A percentile compares a stretch with the other conserved stretches of the same genome.
Conservation (phyloP, 2,113 vertebrate genomes). For the Empidonax alnorum region DNA sequence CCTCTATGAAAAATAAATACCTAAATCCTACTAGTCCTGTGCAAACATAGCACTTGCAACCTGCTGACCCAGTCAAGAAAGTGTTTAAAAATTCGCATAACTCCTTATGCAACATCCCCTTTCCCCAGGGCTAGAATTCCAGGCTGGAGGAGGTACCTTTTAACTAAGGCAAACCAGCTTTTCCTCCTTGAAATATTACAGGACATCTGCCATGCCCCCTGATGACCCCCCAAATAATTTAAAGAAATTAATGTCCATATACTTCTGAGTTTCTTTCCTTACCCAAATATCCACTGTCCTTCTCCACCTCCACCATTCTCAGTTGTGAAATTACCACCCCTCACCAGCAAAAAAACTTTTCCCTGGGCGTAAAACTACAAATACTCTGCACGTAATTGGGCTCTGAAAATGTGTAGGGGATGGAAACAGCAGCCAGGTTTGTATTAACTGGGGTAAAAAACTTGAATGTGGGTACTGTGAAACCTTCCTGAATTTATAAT, state of each 20-base stretch:
- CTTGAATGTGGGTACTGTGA: background rate
- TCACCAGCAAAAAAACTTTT: constrained; percentile 1
- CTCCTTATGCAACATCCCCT: background rate
- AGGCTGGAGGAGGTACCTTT: background rate
- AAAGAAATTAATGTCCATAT: background rate
- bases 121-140: constrained; percentile 13
- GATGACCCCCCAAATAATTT: background rate
- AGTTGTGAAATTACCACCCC: background rate
- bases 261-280: background rate
- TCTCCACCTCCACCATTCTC: constrained; percentile 6
- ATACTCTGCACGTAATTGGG: background rate
- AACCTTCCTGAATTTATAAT: background rate
- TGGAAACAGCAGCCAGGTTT: background rate
- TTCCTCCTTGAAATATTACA: background rate
- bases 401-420: background rate
- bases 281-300: constrained; percentile 22
- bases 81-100: background rate
- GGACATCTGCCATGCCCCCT: background rate
- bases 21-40: background rate
- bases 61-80: constrained; percentile 1
- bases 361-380: background rate
- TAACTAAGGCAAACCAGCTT: background rate
- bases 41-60: constrained; percentile 40
- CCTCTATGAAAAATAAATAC: constrained; percentile 16
- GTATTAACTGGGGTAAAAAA: background rate